Conservation (phyloP, 2,888 invertebrate genomes). For the Apamea sordens region DNA sequence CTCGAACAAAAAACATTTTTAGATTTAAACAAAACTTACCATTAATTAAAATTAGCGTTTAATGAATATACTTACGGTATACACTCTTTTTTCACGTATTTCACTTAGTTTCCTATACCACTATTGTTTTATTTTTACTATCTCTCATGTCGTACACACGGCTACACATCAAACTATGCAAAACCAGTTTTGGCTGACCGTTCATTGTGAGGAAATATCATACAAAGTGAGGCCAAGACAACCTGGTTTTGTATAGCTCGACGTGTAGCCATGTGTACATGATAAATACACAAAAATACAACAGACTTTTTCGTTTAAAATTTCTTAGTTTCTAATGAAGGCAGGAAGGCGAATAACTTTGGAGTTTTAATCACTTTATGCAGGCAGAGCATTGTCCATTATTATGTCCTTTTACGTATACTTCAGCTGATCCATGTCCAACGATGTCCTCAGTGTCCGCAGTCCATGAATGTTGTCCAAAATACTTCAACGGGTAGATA, state of each 20-base stretch:
- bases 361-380: slow-evolving; percentile 19
- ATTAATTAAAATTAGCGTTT: neutral
- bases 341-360: neutral
- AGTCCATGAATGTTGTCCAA: slow-evolving; percentile 23
- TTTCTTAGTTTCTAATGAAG: neutral
- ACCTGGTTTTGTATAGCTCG: no score
- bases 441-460: slow-evolving; percentile 35
- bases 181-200: no score
- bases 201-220: no score
- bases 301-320: neutral
- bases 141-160: neutral
- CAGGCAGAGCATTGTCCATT: slow-evolving; percentile 7
- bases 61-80: slow-evolving; percentile 46
- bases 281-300: slow-evolving; percentile 18
- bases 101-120: neutral
- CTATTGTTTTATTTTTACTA: neutral
- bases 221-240: no score
- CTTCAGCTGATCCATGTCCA: slow-evolving; percentile 41
- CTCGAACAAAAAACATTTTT: slow-evolving; percentile 2
- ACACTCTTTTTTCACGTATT: neutral
- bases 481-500: slow-evolving; percentile 21
- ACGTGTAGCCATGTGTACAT: no score
- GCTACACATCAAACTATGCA: no score
- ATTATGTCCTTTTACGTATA: neutral
- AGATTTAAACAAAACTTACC: slow-evolving; percentile 25